phyloP scores from a whole-genome alignment of 1,140 invertebrate genomes.

The Panagrolaimus sp. region DNA sequence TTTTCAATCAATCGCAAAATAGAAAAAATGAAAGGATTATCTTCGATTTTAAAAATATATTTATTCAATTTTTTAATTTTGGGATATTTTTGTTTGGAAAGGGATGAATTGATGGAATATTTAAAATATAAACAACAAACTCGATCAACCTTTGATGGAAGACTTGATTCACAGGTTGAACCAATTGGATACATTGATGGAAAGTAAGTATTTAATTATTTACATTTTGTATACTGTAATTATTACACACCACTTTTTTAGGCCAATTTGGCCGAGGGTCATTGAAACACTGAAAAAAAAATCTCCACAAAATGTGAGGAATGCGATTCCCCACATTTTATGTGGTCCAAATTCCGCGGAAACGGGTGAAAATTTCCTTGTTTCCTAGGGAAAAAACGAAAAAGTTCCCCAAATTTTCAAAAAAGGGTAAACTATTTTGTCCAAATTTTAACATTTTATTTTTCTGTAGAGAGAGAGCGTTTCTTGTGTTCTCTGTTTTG shows the following conservation, averaged over 20 bases:
- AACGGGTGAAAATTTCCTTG: no score
- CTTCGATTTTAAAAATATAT: not conserved
- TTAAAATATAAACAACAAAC: slow-evolving; percentile 15
- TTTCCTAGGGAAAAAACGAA: no score
- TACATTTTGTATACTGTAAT: not conserved
- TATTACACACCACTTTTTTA: not conserved
- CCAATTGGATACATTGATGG: slow-evolving; percentile 14
- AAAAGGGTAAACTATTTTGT: no score
- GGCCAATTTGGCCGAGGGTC: slow-evolving; percentile 3
- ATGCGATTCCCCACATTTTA: no score
- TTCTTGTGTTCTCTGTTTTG: no score
- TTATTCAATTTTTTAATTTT: not conserved
- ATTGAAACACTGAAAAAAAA: not conserved
- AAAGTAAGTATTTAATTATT: slow-evolving; percentile 9
- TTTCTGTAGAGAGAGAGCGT: no score
- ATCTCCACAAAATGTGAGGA: no score
- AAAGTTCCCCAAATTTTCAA: no score
- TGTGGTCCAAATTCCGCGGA: no score
- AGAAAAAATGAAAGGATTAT: not conserved
- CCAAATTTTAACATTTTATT: no score
- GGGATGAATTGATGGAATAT: slow-evolving; percentile 16
- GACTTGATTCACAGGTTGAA: slow-evolving; percentile 7
- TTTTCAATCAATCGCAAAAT: no score
- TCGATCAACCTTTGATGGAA: slow-evolving; percentile 6
- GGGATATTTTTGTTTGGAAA: not conserved